Evolutionary conservation across 2,797 vertebrate genomes (phyloP).

Genomic region (Oreortyx pictus): DNA sequence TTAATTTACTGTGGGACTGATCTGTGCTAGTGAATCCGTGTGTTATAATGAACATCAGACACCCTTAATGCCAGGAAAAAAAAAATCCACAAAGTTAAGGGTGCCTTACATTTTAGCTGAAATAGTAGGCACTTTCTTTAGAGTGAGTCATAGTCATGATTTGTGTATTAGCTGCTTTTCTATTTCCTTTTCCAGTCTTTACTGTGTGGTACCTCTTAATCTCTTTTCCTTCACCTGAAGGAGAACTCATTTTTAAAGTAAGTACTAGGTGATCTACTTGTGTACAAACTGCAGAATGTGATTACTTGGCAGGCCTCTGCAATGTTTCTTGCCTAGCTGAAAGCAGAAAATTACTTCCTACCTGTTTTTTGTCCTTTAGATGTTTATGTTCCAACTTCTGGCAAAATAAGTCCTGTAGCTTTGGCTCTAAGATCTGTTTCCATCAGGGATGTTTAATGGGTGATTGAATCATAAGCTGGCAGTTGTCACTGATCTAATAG

Average conservation of each 20-base stretch:
- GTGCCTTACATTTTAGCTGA: background rate
- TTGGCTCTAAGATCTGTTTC: background rate
- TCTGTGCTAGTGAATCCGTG: background rate
- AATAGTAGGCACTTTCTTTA: background rate
- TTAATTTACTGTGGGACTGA: background rate
- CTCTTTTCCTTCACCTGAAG: background rate
- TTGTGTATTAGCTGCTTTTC: background rate
- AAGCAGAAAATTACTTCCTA: background rate
- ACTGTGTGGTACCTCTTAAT: background rate
- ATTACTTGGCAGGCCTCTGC: background rate
- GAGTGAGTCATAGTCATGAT: background rate
- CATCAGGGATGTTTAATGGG: background rate
- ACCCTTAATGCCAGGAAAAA: background rate
- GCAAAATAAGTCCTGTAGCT: background rate
- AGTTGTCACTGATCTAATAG: background rate
- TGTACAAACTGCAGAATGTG: background rate
- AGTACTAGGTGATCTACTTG: background rate
- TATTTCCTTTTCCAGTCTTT: background rate
- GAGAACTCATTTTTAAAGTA: background rate
- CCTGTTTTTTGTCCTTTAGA: background rate
- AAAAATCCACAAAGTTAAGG: background rate
- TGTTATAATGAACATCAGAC: background rate
- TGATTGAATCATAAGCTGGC: background rate
- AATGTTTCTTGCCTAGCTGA: background rate
- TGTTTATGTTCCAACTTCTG: background rate